phyloP scores from a whole-genome alignment of 2,888 invertebrate genomes.

The Melanargia galathea region DNA sequence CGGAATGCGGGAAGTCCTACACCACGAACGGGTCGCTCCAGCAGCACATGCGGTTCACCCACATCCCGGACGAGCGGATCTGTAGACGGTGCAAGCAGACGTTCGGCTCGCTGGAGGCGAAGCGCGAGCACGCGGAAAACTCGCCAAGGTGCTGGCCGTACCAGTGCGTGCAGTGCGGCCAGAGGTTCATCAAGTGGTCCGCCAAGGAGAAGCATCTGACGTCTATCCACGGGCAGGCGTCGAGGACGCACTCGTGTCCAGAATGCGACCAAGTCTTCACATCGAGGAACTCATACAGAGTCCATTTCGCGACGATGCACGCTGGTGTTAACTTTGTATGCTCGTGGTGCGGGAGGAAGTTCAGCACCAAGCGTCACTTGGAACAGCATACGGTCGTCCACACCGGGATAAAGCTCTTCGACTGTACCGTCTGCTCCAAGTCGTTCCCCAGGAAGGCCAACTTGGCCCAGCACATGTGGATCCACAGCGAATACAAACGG shows the following conservation, averaged over 20 bases:
- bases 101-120: constrained; percentile 48
- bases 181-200: constrained; percentile 50
- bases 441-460: constrained; percentile 64
- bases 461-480: constrained; percentile 68
- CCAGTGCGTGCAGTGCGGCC: constrained; percentile 49
- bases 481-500: constrained; percentile 65
- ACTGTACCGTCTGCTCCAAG: constrained; percentile 53
- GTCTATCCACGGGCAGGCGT: constrained; percentile 46
- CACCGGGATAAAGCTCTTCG: constrained; percentile 46
- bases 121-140: constrained; percentile 46
- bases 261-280: constrained; percentile 51
- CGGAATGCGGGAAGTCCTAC: constrained; percentile 56
- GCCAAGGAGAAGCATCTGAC: constrained; percentile 50
- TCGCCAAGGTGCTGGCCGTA: constrained; percentile 51
- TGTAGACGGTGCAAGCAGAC: constrained; percentile 52
- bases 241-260: constrained; percentile 48
- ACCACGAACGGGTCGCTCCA: constrained; percentile 46
- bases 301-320: constrained; percentile 52
- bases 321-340: constrained; percentile 45
- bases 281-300: constrained; percentile 43
- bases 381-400: constrained; percentile 48
- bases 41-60: constrained; percentile 47
- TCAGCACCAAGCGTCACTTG: constrained; percentile 44
- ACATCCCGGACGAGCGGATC: constrained; percentile 44
- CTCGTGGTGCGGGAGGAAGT: constrained; percentile 46